These are phyloP conservation scores for Heterotilapia buettikoferi DNA, from an alignment of 2,113 vertebrate species.

Conservation along the genomic window DNA sequence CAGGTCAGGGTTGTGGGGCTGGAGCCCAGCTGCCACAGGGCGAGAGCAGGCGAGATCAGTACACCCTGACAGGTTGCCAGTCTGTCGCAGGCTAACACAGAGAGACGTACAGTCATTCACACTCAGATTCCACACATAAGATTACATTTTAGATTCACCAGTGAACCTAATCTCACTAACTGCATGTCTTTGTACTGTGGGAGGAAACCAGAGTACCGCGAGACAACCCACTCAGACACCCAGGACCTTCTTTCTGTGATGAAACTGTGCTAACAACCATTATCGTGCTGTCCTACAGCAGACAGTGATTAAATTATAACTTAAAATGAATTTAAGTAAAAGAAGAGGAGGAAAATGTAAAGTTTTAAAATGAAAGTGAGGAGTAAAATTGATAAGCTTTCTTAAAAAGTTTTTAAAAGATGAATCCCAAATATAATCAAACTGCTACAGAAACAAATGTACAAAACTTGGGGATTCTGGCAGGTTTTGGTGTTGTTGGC, in stretches of 20 bases:
- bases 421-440: neutral
- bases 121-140: neutral
- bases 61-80: neutral
- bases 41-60: neutral
- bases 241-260: neutral
- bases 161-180: neutral
- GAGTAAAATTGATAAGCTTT: neutral
- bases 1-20: neutral
- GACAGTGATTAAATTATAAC: neutral
- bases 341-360: neutral
- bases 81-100: neutral
- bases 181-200: neutral
- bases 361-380: neutral
- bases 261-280: neutral
- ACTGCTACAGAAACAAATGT: neutral
- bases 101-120: neutral
- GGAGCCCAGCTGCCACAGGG: neutral
- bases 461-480: neutral
- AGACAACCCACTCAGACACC: neutral
- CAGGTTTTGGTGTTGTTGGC: neutral
- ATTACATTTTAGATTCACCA: neutral
- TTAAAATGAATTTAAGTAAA: neutral
- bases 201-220: neutral
- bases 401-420: neutral
- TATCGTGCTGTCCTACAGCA: neutral